phyloP scores from a whole-genome alignment of 2,113 vertebrate species.

The Zosterops japonicus region DNA sequence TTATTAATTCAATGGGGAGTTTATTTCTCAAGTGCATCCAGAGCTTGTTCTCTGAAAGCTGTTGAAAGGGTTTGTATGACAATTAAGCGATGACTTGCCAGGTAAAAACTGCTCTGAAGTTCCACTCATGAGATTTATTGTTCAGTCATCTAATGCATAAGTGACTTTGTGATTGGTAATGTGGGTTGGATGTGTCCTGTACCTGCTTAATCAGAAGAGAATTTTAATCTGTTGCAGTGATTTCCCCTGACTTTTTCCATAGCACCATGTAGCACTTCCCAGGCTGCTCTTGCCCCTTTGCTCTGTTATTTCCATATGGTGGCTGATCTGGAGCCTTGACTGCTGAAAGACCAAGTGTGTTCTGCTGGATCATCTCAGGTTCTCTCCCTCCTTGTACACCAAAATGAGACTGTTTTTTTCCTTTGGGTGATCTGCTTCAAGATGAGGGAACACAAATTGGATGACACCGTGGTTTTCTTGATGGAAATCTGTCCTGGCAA shows the following conservation, averaged over 20 bases:
- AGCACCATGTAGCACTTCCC: neutral
- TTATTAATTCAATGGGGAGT: neutral
- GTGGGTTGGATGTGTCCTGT: neutral
- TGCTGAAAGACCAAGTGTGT: rapidly evolving
- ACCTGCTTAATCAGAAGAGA: neutral
- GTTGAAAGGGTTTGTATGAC: neutral
- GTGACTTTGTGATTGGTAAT: neutral
- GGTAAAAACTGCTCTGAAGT: neutral
- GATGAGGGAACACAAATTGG: neutral
- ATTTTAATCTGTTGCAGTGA: neutral
- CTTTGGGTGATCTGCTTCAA: neutral
- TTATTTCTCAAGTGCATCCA: neutral
- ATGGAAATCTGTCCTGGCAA: neutral
- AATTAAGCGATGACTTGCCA: neutral
- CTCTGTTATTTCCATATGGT: rapidly evolving
- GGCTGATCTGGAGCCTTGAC: neutral
- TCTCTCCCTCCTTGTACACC: neutral
- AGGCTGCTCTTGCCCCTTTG: neutral
- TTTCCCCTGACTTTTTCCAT: neutral
- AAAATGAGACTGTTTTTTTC: neutral
- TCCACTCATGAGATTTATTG: neutral
- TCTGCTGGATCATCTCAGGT: neutral
- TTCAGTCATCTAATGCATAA: neutral
- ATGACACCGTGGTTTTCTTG: neutral
- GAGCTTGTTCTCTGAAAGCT: neutral